Evolutionary conservation across 2,113 vertebrate species (phyloP), one percentile per base, ranked within the genome.

Genomic region (Aphyosemion australe): DNA sequence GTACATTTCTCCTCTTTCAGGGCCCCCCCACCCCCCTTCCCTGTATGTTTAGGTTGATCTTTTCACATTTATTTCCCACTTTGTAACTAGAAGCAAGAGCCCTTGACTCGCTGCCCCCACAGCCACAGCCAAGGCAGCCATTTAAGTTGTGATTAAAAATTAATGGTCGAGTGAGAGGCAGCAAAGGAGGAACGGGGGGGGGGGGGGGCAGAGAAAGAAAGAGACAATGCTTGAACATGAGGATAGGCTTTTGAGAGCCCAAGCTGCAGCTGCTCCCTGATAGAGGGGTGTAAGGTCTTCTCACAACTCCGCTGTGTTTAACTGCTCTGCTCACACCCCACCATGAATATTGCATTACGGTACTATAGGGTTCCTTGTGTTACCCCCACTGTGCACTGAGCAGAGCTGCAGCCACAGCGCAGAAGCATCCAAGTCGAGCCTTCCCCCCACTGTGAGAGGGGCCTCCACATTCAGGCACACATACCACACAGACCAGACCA

Each of bases 131-230:
- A 90, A 89, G 88, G 88, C 90, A 85, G 80, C 88, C 90, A 93
- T 93, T 93, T 93, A 93, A 87, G 86, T 89, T 83, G 88, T 87
- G 90, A 92, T 93, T 89, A 93, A 93, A 93, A 91, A 92, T 93
- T 83, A 90, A 93, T 91, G 89, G 86, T 83, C 75, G 89, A 85
- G 89, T 78, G 83, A 88, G 86, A 83, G 78, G 75, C 74, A 77
- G 78, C 51, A 69, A 70, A 68, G 79, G 73, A 84, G 72, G 84
- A 82, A 66, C 80, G 71, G 68, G 72, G 76, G 74, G 76, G 73
- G 74, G 3, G 32, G 32, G 16, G 31, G 32, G 58, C 61, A 72
- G 50, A 20, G 64, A 41, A 71, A 51, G 61, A 71, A 78, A 62
- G 71, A 74, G 78, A 76, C 72, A 80, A 85, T 78, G 81, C 74